Evolutionary conservation across 2,113 vertebrate species (phyloP).

Genomic region (Scomber japonicus): DNA sequence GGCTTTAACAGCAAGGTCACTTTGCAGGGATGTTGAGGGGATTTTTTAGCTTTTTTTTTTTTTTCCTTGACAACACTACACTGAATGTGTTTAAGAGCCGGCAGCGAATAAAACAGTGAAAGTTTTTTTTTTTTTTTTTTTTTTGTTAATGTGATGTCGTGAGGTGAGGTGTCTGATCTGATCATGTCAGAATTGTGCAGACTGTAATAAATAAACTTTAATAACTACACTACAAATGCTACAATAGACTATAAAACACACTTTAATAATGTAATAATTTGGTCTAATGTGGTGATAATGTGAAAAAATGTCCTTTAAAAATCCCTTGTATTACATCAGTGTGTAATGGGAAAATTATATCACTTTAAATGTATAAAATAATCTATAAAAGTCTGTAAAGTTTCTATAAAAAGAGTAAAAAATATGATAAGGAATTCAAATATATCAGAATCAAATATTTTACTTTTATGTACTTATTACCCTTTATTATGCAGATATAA

Average conservation of each 20-base stretch:
- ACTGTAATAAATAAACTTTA: not conserved
- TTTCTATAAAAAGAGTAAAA: too few species aligned
- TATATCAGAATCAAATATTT: too few species aligned
- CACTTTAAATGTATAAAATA: not conserved
- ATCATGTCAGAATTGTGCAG: not conserved
- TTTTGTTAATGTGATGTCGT: not conserved
- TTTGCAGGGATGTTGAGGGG: constrained; percentile 31
- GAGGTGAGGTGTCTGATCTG: not conserved
- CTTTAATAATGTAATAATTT: too few species aligned
- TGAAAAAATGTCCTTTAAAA: not conserved
- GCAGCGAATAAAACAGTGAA: constrained; percentile 25
- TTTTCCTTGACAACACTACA: constrained; percentile 10
- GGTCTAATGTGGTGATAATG: not conserved
- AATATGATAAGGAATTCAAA: too few species aligned
- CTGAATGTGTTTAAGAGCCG: constrained; percentile 26
- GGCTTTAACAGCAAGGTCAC: constrained; percentile 65
- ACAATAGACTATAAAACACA: too few species aligned
- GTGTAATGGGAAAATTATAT: not conserved
- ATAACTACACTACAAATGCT: too few species aligned
- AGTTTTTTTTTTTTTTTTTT: not conserved
- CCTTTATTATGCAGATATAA: too few species aligned
- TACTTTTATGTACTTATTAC: too few species aligned
- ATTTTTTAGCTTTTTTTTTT: constrained; percentile 31
- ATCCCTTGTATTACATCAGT: not conserved
- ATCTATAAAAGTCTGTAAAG: too few species aligned